phyloP scores from a whole-genome alignment of 1,140 invertebrate species.

The Apolygus lucorum region DNA sequence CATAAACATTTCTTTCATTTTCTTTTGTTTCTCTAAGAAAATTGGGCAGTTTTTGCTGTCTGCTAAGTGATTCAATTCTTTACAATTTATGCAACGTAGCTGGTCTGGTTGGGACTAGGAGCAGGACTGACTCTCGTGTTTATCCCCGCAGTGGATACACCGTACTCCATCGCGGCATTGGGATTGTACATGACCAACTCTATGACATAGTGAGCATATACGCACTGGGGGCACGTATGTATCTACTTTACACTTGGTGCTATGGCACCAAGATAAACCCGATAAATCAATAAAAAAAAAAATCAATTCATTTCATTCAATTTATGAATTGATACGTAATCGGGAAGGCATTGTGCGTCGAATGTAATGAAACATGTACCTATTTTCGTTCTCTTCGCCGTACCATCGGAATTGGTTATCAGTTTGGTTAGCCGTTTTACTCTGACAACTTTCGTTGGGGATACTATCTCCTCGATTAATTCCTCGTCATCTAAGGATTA shows the following conservation, averaged over 20 bases:
- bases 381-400: too few species aligned
- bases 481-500: too few species aligned
- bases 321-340: neutral
- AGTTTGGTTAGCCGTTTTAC: too few species aligned
- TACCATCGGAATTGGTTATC: too few species aligned
- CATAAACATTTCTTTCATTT: neutral
- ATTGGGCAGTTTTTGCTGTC: neutral
- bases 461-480: too few species aligned
- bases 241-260: neutral
- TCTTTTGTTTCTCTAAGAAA: neutral
- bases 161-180: neutral
- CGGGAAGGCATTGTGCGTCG: too few species aligned
- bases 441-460: too few species aligned
- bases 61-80: neutral
- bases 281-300: too few species aligned
- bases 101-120: neutral
- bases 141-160: neutral
- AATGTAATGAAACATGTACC: too few species aligned
- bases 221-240: neutral
- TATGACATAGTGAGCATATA: neutral
- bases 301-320: too few species aligned
- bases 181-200: neutral
- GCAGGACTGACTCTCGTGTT: neutral
- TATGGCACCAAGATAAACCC: too few species aligned
- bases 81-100: neutral